phyloP scores from a whole-genome alignment of 2,888 invertebrate genomes.

The Mechanitis messenoides region DNA sequence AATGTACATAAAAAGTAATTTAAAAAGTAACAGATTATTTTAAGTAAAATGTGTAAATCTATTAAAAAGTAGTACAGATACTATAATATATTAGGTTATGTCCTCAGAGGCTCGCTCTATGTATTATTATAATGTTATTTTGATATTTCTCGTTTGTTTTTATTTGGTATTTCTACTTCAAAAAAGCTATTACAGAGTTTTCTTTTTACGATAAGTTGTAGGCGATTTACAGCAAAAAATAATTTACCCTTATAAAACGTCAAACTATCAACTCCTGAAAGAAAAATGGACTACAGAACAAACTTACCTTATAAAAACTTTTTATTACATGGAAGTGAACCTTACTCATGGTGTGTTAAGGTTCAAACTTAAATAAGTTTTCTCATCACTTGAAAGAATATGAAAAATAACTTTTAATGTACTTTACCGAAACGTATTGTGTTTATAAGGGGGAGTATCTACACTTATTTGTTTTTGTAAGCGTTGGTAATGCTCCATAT shows the following conservation, averaged over 20 bases:
- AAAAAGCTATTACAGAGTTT: constrained; percentile 4
- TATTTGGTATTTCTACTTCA: constrained; percentile 2
- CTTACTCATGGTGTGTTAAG: neutral
- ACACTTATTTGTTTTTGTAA: constrained; percentile 3
- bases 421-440: constrained; percentile 15
- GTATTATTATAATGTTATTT: neutral
- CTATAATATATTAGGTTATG: too few relatives aligned
- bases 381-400: constrained; percentile 11
- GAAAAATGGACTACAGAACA: constrained; percentile 25
- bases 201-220: constrained; percentile 9
- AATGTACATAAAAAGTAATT: too few relatives aligned
- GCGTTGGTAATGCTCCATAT: too few relatives aligned
- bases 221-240: constrained; percentile 16
- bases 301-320: constrained; percentile 16
- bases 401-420: constrained; percentile 19
- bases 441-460: constrained; percentile 9
- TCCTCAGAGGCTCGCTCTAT: too few relatives aligned
- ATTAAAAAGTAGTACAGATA: too few relatives aligned
- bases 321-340: constrained; percentile 5
- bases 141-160: neutral
- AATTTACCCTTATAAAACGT: constrained; percentile 23
- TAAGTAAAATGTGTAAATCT: too few relatives aligned
- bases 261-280: constrained; percentile 26
- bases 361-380: constrained; percentile 10
- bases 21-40: too few relatives aligned